Percentiles rank a stretch among this genome's conserved stretches.
Evolutionary conservation across 2,113 vertebrate species (phyloP).

Genomic region (Hypanus sabinus): DNA sequence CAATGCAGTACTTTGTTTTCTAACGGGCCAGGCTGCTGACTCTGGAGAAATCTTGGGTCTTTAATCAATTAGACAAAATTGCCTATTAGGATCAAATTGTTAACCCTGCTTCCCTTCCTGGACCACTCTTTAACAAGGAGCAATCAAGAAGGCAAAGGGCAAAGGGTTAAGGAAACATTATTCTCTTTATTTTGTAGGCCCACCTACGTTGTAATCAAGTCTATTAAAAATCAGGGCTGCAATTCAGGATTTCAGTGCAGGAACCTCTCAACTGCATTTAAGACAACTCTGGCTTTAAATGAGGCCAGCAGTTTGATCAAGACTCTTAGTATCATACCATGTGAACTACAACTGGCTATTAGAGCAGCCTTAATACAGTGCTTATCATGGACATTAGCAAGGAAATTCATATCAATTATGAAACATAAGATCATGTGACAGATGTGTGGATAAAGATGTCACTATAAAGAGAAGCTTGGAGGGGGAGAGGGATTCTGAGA

Average conservation of each 20-base stretch:
- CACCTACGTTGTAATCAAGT: constrained; percentile 31
- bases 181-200: constrained; percentile 20
- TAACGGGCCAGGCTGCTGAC: constrained; percentile 2
- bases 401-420: too few species aligned
- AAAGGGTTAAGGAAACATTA: constrained; percentile 37
- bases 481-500: too few species aligned
- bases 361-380: too few species aligned
- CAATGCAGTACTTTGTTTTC: neutral
- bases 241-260: neutral
- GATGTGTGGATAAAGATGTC: too few species aligned
- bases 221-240: constrained; percentile 31
- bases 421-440: too few species aligned
- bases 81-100: constrained; percentile 38
- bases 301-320: neutral
- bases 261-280: neutral
- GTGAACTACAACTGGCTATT: too few species aligned
- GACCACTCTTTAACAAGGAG: constrained; percentile 24
- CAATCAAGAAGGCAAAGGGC: constrained; percentile 29
- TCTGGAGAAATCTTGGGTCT: constrained; percentile 33
- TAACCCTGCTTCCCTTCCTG: constrained; percentile 34
- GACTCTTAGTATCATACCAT: neutral
- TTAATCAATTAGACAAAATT: constrained; percentile 35
- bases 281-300: neutral
- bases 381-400: too few species aligned
- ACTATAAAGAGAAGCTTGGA: too few species aligned